Conservation (phyloP, 64 coral and sea anemone genomes). For the Actinia tenebrosa region DNA sequence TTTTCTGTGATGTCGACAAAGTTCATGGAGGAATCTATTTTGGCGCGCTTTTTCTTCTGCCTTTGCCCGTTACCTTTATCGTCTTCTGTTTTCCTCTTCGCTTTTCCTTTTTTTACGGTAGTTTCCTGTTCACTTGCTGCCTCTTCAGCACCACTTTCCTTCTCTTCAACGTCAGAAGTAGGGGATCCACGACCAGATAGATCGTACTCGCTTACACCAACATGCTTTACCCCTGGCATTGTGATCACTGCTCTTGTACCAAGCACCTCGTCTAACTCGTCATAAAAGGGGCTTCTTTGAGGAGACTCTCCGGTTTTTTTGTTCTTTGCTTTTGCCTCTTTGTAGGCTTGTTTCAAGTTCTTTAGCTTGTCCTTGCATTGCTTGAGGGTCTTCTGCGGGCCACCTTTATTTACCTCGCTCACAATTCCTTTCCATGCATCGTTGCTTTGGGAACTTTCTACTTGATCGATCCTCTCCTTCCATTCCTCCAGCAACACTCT, state of each 20-base stretch:
- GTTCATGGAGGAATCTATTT: neutral
- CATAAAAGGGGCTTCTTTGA: conserved; percentile 33
- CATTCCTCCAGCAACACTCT: conserved; percentile 41
- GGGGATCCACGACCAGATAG: neutral
- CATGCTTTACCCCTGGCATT: conserved; percentile 40
- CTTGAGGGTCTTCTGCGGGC: conserved; percentile 31
- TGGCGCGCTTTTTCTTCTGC: neutral
- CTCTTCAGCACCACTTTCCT: conserved; percentile 6
- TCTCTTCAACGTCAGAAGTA: conserved; percentile 2
- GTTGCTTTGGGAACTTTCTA: neutral
- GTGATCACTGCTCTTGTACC: conserved; percentile 36
- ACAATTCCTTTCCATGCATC: neutral
- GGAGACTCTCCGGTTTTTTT: conserved; percentile 9
- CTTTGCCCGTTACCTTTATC: neutral
- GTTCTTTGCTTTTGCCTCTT: conserved; percentile 44
- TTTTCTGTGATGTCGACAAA: conserved; percentile 29
- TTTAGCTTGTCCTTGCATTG: conserved; percentile 57
- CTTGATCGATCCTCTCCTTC: conserved; percentile 34
- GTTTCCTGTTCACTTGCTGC: neutral
- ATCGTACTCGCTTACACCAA: no score
- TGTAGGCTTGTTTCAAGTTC: conserved; percentile 60
- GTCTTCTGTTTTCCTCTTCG: conserved; percentile 13
- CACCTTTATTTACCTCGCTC: conserved; percentile 6
- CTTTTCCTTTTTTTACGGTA: conserved; percentile 32
- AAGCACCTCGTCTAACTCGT: conserved; percentile 47